Base-by-base conservation (phyloP, 1,140 invertebrate species). In the Hylaeus anthracinus region DNA sequence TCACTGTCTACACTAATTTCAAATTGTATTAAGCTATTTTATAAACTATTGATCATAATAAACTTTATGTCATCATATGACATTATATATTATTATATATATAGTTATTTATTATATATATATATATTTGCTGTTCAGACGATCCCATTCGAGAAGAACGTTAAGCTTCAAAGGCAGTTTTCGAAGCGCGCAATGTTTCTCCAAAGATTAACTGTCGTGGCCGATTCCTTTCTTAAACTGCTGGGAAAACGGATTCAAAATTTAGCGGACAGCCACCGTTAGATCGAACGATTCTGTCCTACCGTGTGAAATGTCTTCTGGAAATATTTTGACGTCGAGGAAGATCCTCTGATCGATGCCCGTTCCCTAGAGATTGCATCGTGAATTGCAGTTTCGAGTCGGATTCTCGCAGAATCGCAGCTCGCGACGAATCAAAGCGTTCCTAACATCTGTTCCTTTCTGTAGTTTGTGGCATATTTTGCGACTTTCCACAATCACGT, bases 341-440 rank as follows among this genome's bases (percentile, higher is more conserved):
- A 87, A 90, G 86, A 86, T 89, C 88, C 73, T 78, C 74, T 90
- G 89, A 90, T 90, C 88, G 89, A 90, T 90, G 89, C 89, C 56
- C 83, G 79, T 88, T 89, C 89, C 88, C 89, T 77, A 51, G 88
- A 88, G 89, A 90, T 90, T 90, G 88, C 88, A 84, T 80, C 82
- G 81, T 90, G 89, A 90, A 90, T 90, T 89, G 89, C 89, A 88
- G 79, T 88, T 89, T 84, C 81, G 58, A 55, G 65, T 79, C 69
- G 53, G 72, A 86, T 86, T 86, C 85, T 79, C 85, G 86, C 75
- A 83, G 79, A 77, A 85, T 45, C 79, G 74, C 70, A 53, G 72
- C 55, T 61, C 76, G 51, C 15, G 61, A 64, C 65, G 82, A 82
- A 60, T 82, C 86, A 82, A 83, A 83, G 77, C 72, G 63, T 51